Base-by-base conservation (phyloP, 2,113 vertebrate species). In the Daboia siamensis region DNA sequence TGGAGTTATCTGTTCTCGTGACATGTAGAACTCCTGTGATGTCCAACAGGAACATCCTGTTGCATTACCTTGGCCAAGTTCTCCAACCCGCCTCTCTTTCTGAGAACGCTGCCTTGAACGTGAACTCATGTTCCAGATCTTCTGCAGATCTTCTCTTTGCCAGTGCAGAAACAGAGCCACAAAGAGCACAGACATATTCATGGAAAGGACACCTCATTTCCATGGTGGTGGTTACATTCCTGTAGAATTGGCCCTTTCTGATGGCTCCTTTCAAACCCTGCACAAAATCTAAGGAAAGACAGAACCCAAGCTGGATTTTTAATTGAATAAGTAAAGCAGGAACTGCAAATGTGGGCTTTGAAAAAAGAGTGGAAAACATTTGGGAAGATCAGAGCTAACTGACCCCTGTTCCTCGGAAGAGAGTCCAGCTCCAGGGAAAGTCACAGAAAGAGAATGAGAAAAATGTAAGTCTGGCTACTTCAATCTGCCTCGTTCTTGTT, bases 321-420 rank as follows among this genome's bases (percentile, higher is more conserved):
- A 80, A 44, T 44, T 44, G 17, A 21, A 39, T 2, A 80, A 85
- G 84, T 85, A 94, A 93, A 91, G 74, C 33, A 87, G 87, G 80
- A 90, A 56, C 80, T 92, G n/a, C 59, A 69, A 48, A 33, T 46
- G 9, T 11, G 20, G 87, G 29, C 56, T 93, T 89, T 55, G 3
- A 1, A 90, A 85, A 85, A 39, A 56, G n/a, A 29, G 64, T 56
- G 89, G 20, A 84, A 89, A 93, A 88, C 33, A 51, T 10, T 44
- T 92, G 87, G n/a, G 29, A 61, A 33, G 90, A 91, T 29, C 11
- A n/a, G 29, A 5, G 52, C 23, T 64, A 93, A 7, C 3, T 80
- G 91, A 33, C 74, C 44, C 92, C 4, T 10, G 2, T 90, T 29
- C 51, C 94, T 92, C 92, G 93, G 85, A 91, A 85, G 9, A 39